Base-by-base conservation (phyloP, 2,888 invertebrate species). In the Caenorhabditis virilis region DNA sequence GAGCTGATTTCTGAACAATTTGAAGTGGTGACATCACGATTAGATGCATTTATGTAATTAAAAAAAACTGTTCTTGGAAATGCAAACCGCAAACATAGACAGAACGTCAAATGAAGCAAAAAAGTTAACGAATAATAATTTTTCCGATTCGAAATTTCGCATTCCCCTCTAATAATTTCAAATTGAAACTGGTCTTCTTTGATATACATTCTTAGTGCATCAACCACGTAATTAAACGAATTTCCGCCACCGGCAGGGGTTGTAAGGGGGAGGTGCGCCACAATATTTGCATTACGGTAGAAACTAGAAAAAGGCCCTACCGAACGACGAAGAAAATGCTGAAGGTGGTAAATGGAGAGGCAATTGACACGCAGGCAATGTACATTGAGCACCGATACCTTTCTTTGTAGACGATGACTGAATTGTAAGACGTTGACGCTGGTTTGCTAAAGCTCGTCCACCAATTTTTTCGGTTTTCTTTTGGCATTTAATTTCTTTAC, bases 221-320 rank as follows among this genome's bases (percentile, higher is more conserved):
- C 36, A 36, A 36, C 13, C 36, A 36, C 36, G 36, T 36, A 36
- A 36, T 36, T 15, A 36, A 36, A 36, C n/a, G n/a, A n/a, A n/a
- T n/a, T n/a, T n/a, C n/a, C n/a, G n/a, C n/a, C n/a, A n/a, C n/a
- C n/a, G n/a, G n/a, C n/a, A n/a, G n/a, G n/a, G n/a, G n/a, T n/a
- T n/a, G n/a, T n/a, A n/a, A 30, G 7, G 30, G 7, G 30, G 7
- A 30, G 13, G 30, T 13, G 13, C 7, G 30, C 30, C 7, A 30
- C 30, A 30, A 26, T 61, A 55, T 61, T 61, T 33, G 51, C 61
- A 61, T 41, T 61, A 61, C 61, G 61, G 55, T 61, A 61, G 61
- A 55, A 61, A 61, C 61, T 55, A 61, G 61, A 61, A 61, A 61
- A 55, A 55, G 49, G 58, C 30, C 7, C 30, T 6, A 13, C 7